phyloP scores from a whole-genome alignment of 2,113 vertebrate species.

The Erpornis zantholeuca region DNA sequence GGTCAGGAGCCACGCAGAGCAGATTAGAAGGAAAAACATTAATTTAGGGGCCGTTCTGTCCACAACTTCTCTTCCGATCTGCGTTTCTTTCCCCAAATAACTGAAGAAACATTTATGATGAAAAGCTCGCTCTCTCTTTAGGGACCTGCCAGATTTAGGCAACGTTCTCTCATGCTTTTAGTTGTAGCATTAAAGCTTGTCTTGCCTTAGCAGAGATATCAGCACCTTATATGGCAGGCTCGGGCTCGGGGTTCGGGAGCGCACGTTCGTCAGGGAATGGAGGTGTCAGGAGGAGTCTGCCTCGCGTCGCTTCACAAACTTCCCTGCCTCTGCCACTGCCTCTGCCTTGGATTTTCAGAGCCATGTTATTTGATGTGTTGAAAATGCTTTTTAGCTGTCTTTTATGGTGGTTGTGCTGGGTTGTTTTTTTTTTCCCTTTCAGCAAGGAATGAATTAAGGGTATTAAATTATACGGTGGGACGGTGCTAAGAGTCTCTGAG shows the following conservation, averaged over 20 bases:
- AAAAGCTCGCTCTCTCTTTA: neutral
- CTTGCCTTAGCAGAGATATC: constrained; percentile 33
- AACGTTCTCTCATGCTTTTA: neutral
- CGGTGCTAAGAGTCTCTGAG: neutral
- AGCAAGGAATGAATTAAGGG: neutral
- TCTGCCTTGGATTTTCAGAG: neutral
- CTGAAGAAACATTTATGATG: neutral
- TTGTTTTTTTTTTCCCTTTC: neutral
- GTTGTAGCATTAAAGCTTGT: constrained; percentile 2
- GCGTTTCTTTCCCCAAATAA: neutral
- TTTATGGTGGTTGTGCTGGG: neutral
- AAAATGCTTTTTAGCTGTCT: neutral
- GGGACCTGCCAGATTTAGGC: neutral
- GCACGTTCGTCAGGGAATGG: neutral
- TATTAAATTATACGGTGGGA: neutral
- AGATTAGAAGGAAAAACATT: constrained; percentile 12
- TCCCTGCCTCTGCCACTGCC: neutral
- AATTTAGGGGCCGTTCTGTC: neutral
- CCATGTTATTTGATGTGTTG: neutral
- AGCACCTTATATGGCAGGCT: constrained; percentile 46
- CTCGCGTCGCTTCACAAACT: neutral
- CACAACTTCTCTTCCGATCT: neutral
- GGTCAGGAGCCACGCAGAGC: neutral
- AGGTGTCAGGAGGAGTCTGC: constrained; percentile 3
- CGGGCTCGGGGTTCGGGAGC: neutral